A percentile compares a stretch with the other conserved stretches of the same genome.
Evolutionary conservation across 2,888 invertebrate genomes (phyloP).

Genomic region (Epicampocera succincta): DNA sequence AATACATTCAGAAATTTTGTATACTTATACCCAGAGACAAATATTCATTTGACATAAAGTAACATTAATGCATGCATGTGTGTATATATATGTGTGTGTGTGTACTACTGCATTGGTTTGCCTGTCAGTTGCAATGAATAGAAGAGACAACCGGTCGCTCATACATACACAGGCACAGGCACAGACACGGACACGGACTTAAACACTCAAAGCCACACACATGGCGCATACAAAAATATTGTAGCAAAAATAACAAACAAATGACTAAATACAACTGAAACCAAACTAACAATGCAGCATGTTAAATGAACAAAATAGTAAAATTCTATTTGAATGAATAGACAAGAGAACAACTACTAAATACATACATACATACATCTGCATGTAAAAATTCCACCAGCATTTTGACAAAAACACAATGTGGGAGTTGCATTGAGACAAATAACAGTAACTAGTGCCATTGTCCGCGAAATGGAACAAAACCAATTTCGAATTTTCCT

Average conservation of each 20-base stretch:
- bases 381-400: constrained; percentile 26
- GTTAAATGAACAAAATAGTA: constrained; percentile 47
- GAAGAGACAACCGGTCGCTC: constrained; percentile 16
- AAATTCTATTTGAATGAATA: constrained; percentile 18
- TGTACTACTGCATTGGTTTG: constrained; percentile 58
- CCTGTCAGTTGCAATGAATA: constrained; percentile 54
- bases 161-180: neutral
- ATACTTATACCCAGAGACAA: constrained; percentile 2
- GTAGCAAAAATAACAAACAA: constrained; percentile 29
- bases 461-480: constrained; percentile 50
- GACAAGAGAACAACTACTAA: constrained; percentile 49
- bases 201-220: too few species aligned
- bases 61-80: constrained; percentile 18
- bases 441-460: constrained; percentile 52
- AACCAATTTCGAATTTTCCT: constrained; percentile 33
- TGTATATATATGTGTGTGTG: neutral
- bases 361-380: neutral
- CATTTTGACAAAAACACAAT: constrained; percentile 49
- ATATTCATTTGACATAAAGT: constrained; percentile 43
- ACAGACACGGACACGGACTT: too few species aligned
- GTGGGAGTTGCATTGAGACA: constrained; percentile 50
- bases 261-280: constrained; percentile 51
- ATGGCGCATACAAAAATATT: neutral
- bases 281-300: constrained; percentile 61
- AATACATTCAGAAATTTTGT: constrained; percentile 4